Evolutionary conservation across 2,113 vertebrate species (phyloP).

Genomic region (Sebastes schlegelii): DNA sequence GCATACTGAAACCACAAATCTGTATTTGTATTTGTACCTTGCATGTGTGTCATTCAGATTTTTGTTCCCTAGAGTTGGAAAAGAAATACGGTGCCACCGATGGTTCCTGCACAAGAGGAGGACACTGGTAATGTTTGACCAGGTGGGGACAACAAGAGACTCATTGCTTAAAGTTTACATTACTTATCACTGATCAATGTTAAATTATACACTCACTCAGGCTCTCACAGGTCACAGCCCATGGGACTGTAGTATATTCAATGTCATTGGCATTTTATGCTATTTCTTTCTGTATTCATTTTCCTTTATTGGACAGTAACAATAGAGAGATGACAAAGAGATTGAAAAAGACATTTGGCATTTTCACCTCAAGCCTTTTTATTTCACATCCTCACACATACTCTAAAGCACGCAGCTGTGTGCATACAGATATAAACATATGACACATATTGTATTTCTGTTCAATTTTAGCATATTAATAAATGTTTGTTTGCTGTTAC

Average conservation of each 20-base stretch:
- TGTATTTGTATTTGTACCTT: neutral
- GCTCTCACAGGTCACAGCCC: neutral
- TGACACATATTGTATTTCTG: neutral
- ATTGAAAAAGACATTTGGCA: no score
- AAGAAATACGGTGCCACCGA: neutral
- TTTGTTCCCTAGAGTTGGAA: neutral
- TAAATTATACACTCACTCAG: neutral
- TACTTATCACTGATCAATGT: neutral
- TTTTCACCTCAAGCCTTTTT: neutral
- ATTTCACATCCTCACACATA: neutral
- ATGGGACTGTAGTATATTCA: neutral
- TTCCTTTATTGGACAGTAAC: neutral
- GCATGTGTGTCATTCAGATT: neutral
- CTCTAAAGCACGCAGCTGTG: neutral
- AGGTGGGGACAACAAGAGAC: neutral
- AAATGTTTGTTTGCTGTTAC: constrained; percentile 18
- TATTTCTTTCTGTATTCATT: neutral
- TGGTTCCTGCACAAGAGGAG: constrained; percentile 4
- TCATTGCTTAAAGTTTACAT: neutral
- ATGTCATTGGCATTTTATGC: neutral
- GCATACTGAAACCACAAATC: neutral
- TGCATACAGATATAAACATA: neutral
- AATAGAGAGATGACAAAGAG: neutral
- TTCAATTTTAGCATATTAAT: neutral
- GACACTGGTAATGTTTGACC: neutral